Evolutionary conservation across 2,888 invertebrate genomes (phyloP).

Genomic region (Drosophila mercatorum): DNA sequence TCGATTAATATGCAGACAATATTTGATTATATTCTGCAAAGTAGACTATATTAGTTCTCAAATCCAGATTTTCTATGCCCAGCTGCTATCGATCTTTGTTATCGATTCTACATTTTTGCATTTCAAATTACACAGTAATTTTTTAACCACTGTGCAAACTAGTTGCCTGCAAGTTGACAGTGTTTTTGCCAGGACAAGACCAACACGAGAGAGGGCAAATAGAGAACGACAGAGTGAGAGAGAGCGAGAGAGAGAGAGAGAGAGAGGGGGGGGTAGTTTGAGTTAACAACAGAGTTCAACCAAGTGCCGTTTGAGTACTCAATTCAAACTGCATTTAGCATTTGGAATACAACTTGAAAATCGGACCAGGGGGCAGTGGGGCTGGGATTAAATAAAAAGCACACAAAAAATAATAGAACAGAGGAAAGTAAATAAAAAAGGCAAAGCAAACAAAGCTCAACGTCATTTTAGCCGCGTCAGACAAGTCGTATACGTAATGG

Average conservation of each 20-base stretch:
- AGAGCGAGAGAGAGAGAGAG: background rate
- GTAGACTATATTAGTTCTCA: too few relatives aligned
- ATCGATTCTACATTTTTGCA: background rate
- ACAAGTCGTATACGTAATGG: conserved; percentile 70
- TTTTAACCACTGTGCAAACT: conserved; percentile 7
- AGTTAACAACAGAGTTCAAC: conserved; percentile 9
- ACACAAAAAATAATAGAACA: background rate
- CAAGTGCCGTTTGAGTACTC: conserved; percentile 48
- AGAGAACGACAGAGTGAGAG: background rate
- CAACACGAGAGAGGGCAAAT: background rate
- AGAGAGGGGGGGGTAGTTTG: background rate
- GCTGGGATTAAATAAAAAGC: background rate
- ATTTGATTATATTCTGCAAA: too few relatives aligned
- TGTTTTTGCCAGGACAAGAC: conserved; percentile 15
- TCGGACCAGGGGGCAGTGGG: background rate
- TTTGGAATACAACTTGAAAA: conserved; percentile 17
- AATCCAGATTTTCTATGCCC: too few relatives aligned
- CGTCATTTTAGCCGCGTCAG: conserved; percentile 43
- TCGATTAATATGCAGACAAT: too few relatives aligned
- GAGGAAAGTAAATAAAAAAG: background rate
- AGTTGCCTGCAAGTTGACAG: conserved; percentile 36
- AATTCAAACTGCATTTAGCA: conserved; percentile 64
- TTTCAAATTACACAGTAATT: background rate
- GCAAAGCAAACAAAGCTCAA: conserved; percentile 11
- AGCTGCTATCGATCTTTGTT: background rate